Evolutionary conservation across 2,113 vertebrate species (phyloP).

Genomic region (Salminus brasiliensis): DNA sequence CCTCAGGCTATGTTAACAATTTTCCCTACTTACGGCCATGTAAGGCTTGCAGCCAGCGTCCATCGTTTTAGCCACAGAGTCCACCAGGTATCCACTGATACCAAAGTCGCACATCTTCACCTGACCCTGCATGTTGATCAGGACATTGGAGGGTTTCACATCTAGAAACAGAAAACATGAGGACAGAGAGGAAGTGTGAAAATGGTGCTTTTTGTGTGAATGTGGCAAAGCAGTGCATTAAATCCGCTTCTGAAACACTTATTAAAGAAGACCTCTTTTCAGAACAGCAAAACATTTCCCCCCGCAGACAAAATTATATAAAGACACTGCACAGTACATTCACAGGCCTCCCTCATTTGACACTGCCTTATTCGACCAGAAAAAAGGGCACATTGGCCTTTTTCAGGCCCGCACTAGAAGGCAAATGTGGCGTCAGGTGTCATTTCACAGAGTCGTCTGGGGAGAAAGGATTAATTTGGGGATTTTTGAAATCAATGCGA

Average conservation of each 20-base stretch:
- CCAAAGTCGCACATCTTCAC: conserved; percentile 99
- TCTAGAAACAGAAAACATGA: conserved; percentile 71
- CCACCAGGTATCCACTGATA: conserved; percentile 96
- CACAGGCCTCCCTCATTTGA: background rate
- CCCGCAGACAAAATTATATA: background rate
- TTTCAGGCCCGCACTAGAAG: background rate
- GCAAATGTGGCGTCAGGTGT: background rate
- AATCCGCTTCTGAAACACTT: background rate
- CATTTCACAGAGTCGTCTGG: background rate
- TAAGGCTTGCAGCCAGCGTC: conserved; percentile 97
- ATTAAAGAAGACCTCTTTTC: background rate
- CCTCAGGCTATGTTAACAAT: too few species aligned
- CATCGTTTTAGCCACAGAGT: conserved; percentile 96
- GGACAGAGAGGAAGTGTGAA: background rate
- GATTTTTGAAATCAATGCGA: background rate
- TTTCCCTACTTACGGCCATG: conserved; percentile 97
- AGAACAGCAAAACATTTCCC: background rate
- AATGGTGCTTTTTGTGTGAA: background rate
- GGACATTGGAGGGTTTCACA: conserved; percentile 96
- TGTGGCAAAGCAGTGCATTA: background rate
- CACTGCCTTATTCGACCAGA: background rate
- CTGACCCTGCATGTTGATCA: conserved; percentile 94
- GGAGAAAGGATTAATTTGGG: background rate
- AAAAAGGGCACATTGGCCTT: background rate
- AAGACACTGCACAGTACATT: background rate